Conservation (phyloP, 2,113 vertebrate genomes). For the Lagopus muta region DNA sequence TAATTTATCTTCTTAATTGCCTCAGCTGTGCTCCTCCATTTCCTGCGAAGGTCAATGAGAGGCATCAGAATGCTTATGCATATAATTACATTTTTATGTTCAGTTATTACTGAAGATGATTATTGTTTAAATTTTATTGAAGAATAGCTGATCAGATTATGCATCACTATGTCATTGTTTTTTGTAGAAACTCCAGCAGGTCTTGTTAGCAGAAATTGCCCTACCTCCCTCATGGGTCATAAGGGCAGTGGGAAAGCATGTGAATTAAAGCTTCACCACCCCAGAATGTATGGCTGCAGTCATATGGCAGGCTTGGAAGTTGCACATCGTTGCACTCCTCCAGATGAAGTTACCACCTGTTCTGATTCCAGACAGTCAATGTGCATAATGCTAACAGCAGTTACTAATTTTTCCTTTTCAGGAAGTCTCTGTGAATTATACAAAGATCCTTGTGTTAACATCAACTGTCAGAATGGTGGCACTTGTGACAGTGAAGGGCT, state of each 20-base stretch:
- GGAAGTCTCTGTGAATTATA: slow-evolving; percentile 93
- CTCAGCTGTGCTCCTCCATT: background rate
- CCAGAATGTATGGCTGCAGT: background rate
- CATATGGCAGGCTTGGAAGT: background rate
- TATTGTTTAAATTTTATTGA: background rate
- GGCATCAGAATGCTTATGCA: background rate
- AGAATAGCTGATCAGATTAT: background rate
- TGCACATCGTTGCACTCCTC: background rate
- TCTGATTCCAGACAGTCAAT: background rate
- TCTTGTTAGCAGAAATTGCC: background rate
- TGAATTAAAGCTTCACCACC: background rate
- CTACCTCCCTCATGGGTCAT: background rate
- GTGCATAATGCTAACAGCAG: background rate
- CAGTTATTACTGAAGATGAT: background rate
- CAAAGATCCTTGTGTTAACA: slow-evolving; percentile 91
- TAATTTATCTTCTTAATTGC: background rate
- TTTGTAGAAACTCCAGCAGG: background rate
- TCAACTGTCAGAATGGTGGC: slow-evolving; percentile 92
- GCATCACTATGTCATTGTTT: background rate
- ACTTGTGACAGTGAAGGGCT: slow-evolving; percentile 87
- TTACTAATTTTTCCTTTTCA: slow-evolving; percentile 60
- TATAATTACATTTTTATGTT: background rate
- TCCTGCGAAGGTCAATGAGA: background rate
- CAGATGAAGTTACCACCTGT: background rate
- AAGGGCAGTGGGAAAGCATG: background rate